A percentile compares a stretch with the other conserved stretches of the same genome.
Conservation (phyloP, 2,113 vertebrate species). For the Hemicordylus capensis region DNA sequence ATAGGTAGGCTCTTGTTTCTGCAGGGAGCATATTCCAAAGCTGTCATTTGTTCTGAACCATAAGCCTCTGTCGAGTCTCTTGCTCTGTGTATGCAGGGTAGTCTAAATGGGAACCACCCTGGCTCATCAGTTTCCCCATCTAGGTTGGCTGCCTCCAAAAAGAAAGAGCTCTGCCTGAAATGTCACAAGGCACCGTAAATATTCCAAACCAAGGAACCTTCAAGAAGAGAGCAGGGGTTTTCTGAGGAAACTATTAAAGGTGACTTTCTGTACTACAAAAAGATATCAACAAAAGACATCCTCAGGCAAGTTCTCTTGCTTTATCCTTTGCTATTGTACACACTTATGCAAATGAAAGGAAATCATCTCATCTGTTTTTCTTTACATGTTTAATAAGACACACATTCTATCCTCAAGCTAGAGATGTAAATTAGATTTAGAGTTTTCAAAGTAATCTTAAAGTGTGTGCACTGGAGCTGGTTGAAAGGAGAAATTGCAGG, state of each 20-base stretch:
- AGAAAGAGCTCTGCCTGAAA: background rate
- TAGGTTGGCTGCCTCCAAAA: background rate
- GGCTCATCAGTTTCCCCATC: background rate
- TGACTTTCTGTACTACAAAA: background rate
- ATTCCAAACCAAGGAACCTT: background rate
- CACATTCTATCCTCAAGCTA: slow-evolving; percentile 30
- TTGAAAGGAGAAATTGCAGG: background rate
- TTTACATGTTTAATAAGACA: slow-evolving; percentile 17
- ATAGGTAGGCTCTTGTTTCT: no score
- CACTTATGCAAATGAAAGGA: slow-evolving; percentile 38
- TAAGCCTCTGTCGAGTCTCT: no score
- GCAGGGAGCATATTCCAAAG: background rate
- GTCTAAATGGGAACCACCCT: background rate
- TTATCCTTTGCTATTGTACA: slow-evolving; percentile 31
- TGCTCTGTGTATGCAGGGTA: background rate
- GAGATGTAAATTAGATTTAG: slow-evolving; percentile 23
- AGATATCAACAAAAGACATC: background rate
- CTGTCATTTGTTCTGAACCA: no score
- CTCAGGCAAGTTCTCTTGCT: slow-evolving; percentile 26
- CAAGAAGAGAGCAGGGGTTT: background rate
- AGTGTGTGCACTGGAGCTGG: background rate
- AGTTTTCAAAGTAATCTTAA: background rate
- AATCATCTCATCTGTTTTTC: slow-evolving; percentile 31
- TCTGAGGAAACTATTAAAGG: slow-evolving; percentile 5
- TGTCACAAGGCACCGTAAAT: background rate